phyloP scores from a whole-genome alignment of 2,797 vertebrate genomes.

The Enteromius unitaeniatus region DNA sequence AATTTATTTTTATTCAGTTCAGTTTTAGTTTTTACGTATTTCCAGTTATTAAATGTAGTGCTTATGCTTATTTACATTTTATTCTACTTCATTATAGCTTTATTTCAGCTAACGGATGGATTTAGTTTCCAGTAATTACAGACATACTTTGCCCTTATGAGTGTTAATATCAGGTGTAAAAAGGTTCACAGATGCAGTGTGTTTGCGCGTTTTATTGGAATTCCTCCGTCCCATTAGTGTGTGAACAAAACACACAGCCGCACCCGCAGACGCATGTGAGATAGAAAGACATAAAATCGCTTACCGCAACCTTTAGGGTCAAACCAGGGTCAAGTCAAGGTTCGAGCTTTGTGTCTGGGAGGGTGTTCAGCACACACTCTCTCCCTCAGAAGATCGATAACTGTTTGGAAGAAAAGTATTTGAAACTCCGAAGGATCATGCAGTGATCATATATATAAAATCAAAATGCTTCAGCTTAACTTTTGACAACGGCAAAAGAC shows the following conservation, averaged over 20 bases:
- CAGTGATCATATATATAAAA: neutral
- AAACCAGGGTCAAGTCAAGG: slow-evolving; percentile 79
- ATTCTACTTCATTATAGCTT: neutral
- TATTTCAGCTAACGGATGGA: neutral
- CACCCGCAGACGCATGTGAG: slow-evolving; percentile 57
- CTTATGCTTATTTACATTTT: neutral
- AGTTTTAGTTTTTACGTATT: neutral
- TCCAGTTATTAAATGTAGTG: neutral
- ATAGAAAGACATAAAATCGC: slow-evolving; percentile 60
- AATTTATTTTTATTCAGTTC: neutral
- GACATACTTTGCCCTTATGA: neutral
- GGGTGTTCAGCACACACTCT: slow-evolving; percentile 24
- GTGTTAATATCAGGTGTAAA: slow-evolving; percentile 4
- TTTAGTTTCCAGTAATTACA: neutral
- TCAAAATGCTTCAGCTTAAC: neutral
- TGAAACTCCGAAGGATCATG: neutral
- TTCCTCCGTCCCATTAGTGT: slow-evolving; percentile 40
- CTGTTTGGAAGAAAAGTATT: neutral
- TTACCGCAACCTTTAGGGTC: slow-evolving; percentile 82
- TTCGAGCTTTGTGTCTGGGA: slow-evolving; percentile 67
- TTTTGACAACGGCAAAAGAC: slow-evolving; percentile 1
- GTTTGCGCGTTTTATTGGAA: slow-evolving; percentile 43
- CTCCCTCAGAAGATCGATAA: slow-evolving; percentile 6
- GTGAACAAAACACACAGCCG: slow-evolving; percentile 81
- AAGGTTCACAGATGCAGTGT: neutral